Evolutionary conservation across 2,797 vertebrate species (phyloP).

Genomic region (Benthosema pterotum): DNA sequence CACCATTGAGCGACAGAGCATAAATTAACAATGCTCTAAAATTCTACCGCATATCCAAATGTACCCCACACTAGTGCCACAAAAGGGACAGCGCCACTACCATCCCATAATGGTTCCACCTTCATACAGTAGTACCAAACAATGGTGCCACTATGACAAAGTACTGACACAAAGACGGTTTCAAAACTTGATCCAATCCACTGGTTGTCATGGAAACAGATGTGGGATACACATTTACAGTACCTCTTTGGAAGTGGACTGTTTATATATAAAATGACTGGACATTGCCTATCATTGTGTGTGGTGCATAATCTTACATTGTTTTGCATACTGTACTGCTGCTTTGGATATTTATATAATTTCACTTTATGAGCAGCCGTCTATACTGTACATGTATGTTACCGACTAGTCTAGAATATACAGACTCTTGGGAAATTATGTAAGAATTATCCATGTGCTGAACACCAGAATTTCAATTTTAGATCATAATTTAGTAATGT

Average conservation of each 20-base stretch:
- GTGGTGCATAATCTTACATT: neutral
- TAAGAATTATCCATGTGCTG: conserved; percentile 10
- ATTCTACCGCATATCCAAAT: too few relatives aligned
- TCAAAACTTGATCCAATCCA: conserved; percentile 62
- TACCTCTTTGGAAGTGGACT: conserved; percentile 53
- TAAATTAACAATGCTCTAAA: too few relatives aligned
- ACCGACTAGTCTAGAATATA: conserved; percentile 3
- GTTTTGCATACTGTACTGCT: conserved; percentile 25
- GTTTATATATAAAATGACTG: conserved; percentile 23
- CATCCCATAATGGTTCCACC: too few relatives aligned
- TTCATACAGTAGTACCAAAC: too few relatives aligned
- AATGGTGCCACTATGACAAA: neutral
- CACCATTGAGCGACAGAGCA: too few relatives aligned
- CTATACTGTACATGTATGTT: neutral
- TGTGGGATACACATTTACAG: conserved; percentile 55
- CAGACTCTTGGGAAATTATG: conserved; percentile 33
- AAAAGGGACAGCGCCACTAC: too few relatives aligned
- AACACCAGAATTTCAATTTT: conserved; percentile 20
- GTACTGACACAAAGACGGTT: conserved; percentile 21
- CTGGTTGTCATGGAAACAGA: conserved; percentile 81
- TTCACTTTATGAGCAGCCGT: conserved; percentile 17
- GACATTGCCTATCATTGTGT: too few relatives aligned
- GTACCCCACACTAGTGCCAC: too few relatives aligned
- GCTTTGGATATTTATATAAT: conserved; percentile 12
- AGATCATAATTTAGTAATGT: conserved; percentile 35